Base-by-base conservation (phyloP, 2,888 invertebrate genomes). In the Noctuana brunneofusca region DNA sequence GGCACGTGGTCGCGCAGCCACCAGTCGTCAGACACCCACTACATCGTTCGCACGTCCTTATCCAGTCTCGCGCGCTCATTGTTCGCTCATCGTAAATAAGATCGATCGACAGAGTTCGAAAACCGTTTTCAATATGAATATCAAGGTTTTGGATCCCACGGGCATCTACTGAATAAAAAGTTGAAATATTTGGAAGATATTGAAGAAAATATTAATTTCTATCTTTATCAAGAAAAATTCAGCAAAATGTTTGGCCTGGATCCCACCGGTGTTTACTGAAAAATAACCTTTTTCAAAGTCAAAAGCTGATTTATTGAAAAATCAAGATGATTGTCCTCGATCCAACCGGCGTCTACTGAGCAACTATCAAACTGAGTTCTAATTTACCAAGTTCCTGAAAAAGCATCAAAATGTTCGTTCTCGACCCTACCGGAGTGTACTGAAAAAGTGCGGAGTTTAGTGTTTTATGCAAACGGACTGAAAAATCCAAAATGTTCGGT, bases 111-210 rank as follows among this genome's bases (percentile, higher is more conserved):
- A 74, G 78, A 81, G 80, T 83, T 83, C 78, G 81, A 79, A 67
- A 64, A 69, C 73, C 71, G 73, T 75, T 78, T 70, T 75, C 79
- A 80, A 68, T 71, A 90, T 90, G 90, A 87, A 84, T 70, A 81
- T 86, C 81, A 88, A 89, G 72, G 84, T 87, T 82, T 79, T 91
- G 79, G 91, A 91, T 72, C 91, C 91, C 64, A 91, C 91, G 69
- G 90, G 90, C 78, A 89, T 91, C 75, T 91, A 91, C 72, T 88
- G 77, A 74, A 58, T 14, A 60, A 56, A 55, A 81, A 78, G 70
- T 68, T 68, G 12, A 18, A 41, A 55, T 38, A 62, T 66, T 62
- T 67, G 60, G 12, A 64, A 65, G 58, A 65, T 58, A 63, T 71
- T 53, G 59, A 24, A 35, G 66, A 67, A 66, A 67, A 50, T 24